These are phyloP conservation scores for Dendrocopos noguchii DNA, from an alignment of 2,113 vertebrate species.

Conservation along the genomic window DNA sequence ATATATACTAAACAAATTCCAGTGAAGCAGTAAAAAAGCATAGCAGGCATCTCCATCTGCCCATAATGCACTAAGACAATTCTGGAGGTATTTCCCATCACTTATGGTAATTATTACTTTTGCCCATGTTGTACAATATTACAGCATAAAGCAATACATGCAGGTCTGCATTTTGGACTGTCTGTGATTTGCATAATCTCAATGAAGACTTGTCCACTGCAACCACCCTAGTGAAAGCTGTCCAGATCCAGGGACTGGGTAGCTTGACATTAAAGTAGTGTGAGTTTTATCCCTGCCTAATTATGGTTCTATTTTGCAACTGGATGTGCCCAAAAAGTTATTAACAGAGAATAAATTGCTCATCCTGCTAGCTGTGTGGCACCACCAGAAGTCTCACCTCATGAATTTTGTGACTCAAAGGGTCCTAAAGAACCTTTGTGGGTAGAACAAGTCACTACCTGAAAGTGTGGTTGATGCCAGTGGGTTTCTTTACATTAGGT, in stretches of 20 bases:
- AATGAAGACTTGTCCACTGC: not conserved
- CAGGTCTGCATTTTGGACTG: not conserved
- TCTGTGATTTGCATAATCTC: not conserved
- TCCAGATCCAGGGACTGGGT: not conserved
- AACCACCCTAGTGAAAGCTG: not conserved
- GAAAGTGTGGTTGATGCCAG: not conserved
- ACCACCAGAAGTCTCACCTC: not conserved
- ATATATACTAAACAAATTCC: not conserved
- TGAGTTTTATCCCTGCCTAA: not conserved
- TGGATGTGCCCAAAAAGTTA: not conserved
- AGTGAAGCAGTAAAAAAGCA: not conserved
- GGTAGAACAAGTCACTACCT: not conserved
- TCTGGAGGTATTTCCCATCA: not conserved
- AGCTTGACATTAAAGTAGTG: not conserved
- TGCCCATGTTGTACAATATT: not conserved
- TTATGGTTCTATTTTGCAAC: not conserved
- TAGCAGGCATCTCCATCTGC: not conserved
- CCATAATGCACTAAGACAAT: not conserved
- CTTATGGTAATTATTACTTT: not conserved
- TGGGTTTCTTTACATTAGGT: not conserved
- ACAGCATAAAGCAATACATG: not conserved
- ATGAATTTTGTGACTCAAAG: not conserved
- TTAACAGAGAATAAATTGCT: not conserved
- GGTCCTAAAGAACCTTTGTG: not conserved
- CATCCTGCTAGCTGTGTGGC: not conserved